A percentile compares a stretch with the other conserved stretches of the same genome.
These are phyloP conservation scores for Neoniphon sammara DNA, from an alignment of 2,797 vertebrate genomes.

Conservation along the genomic window DNA sequence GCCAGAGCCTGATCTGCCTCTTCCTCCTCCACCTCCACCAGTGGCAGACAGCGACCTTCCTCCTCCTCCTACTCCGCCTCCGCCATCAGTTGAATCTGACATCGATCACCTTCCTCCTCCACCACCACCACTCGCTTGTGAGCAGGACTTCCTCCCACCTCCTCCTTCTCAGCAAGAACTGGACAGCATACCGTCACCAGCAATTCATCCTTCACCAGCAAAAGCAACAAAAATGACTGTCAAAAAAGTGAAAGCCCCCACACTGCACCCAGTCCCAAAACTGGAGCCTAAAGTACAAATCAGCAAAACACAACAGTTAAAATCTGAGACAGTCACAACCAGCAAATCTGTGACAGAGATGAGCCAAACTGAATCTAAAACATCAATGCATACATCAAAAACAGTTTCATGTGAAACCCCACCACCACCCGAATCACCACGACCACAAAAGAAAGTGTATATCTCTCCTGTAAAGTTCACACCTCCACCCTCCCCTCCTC, in stretches of 20 bases:
- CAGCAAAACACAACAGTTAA: slow-evolving; percentile 59
- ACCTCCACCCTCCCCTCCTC: slow-evolving; percentile 82
- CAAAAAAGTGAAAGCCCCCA: slow-evolving; percentile 80
- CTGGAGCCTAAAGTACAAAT: slow-evolving; percentile 79
- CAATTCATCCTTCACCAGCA: slow-evolving; percentile 61
- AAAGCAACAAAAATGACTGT: slow-evolving; percentile 79
- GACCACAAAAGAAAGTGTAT: slow-evolving; percentile 74
- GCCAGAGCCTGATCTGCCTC: slow-evolving; percentile 83
- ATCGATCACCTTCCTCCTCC: slow-evolving; percentile 78
- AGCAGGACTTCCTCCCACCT: slow-evolving; percentile 78
- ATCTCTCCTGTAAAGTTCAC: slow-evolving; percentile 83
- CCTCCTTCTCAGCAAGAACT: slow-evolving; percentile 84
- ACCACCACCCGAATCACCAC: slow-evolving; percentile 75
- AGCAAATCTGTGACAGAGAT: slow-evolving; percentile 50
- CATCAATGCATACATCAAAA: slow-evolving; percentile 55
- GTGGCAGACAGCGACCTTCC: slow-evolving; percentile 77
- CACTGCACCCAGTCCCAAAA: slow-evolving; percentile 80
- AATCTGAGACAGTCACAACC: slow-evolving; percentile 39
- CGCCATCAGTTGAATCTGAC: slow-evolving; percentile 79
- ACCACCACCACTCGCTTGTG: slow-evolving; percentile 65
- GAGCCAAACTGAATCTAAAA: slow-evolving; percentile 59
- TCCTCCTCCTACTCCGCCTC: slow-evolving; percentile 76
- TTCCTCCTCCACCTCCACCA: slow-evolving; percentile 87
- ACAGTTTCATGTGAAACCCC: slow-evolving; percentile 63
- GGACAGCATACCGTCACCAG: slow-evolving; percentile 73